A percentile compares a stretch with the other conserved stretches of the same genome.
Evolutionary conservation across 2,888 invertebrate species (phyloP).

Genomic region (Lithophane socia): DNA sequence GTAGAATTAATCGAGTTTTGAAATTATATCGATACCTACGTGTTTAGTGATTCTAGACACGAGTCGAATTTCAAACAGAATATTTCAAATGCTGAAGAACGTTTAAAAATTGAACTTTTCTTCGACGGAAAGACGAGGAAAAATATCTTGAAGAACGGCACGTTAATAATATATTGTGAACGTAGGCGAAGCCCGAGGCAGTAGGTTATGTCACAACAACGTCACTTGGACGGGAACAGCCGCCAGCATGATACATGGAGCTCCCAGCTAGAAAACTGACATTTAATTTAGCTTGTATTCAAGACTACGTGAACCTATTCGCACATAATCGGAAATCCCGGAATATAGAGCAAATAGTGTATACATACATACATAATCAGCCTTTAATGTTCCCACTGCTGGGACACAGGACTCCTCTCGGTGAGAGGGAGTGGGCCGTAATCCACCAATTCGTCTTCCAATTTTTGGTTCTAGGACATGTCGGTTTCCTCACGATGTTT

Average conservation of each 20-base stretch:
- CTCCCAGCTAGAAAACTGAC: conserved; percentile 39
- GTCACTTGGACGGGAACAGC: conserved; percentile 37
- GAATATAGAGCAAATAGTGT: neutral
- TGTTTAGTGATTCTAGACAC: neutral
- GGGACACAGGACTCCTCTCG: too few relatives aligned
- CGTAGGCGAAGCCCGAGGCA: conserved; percentile 43
- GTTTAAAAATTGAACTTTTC: conserved; percentile 23
- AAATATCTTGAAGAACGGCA: conserved; percentile 46
- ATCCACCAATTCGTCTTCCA: too few relatives aligned
- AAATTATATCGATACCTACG: conserved; percentile 15
- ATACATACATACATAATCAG: too few relatives aligned
- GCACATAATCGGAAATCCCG: neutral
- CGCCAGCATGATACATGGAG: conserved; percentile 9
- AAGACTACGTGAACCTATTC: conserved; percentile 17
- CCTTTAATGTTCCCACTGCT: too few relatives aligned
- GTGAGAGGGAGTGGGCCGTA: too few relatives aligned
- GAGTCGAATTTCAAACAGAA: neutral
- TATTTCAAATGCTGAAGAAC: neutral
- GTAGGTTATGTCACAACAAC: conserved; percentile 45
- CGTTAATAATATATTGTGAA: conserved; percentile 51
- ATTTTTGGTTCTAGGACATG: too few relatives aligned
- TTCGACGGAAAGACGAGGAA: conserved; percentile 28
- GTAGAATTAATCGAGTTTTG: conserved; percentile 3
- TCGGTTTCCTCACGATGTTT: too few relatives aligned
- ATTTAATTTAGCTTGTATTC: conserved; percentile 48